phyloP scores from a whole-genome alignment of 2,113 vertebrate species.

The Calypte anna region DNA sequence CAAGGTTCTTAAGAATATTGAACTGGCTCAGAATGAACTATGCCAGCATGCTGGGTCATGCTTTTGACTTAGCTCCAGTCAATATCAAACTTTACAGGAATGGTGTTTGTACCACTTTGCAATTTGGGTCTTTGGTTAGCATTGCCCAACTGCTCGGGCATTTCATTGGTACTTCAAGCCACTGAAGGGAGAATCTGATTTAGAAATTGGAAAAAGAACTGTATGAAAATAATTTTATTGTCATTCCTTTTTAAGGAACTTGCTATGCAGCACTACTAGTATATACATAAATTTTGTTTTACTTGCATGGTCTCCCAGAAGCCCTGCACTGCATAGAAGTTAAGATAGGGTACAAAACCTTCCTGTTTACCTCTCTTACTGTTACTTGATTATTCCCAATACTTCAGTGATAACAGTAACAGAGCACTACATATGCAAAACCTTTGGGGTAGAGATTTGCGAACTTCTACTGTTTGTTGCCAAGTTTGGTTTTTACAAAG shows the following conservation, averaged over 20 bases:
- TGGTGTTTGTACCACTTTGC: neutral
- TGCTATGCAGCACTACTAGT: neutral
- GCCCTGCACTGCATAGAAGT: neutral
- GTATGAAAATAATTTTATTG: neutral
- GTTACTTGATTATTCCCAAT: slow-evolving; percentile 47
- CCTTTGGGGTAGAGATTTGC: slow-evolving; percentile 46
- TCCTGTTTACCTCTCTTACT: slow-evolving; percentile 27
- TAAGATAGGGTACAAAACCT: neutral
- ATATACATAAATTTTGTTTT: neutral
- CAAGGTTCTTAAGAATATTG: neutral
- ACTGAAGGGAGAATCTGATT: neutral
- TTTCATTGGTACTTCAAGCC: neutral
- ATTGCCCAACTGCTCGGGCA: neutral
- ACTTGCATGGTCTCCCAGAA: neutral
- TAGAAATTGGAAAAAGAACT: neutral
- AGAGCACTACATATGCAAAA: slow-evolving; percentile 45
- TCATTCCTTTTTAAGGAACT: neutral
- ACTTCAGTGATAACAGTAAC: slow-evolving; percentile 49
- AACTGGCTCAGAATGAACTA: neutral
- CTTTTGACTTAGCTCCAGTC: neutral
- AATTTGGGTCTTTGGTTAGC: neutral
- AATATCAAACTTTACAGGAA: neutral
- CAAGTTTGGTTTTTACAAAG: slow-evolving; percentile 6
- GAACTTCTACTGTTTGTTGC: slow-evolving; percentile 15
- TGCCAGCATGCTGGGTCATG: neutral